A percentile compares a stretch with the other conserved stretches of the same genome.
Evolutionary conservation across 2,797 vertebrate genomes (phyloP).

Genomic region (Microchirus variegatus): DNA sequence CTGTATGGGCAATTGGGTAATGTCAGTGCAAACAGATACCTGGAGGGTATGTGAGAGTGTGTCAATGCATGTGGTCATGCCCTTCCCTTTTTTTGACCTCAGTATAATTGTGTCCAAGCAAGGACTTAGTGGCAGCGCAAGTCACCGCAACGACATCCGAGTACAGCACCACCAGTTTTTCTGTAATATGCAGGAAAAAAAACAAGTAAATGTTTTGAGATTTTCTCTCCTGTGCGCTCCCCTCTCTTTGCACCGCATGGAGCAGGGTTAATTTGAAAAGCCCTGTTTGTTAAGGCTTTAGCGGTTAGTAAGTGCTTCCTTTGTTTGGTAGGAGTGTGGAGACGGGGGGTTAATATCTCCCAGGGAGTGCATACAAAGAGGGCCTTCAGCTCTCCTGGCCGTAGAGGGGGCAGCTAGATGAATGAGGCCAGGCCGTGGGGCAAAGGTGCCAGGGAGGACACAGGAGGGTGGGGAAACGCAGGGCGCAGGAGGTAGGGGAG

Average conservation of each 20-base stretch:
- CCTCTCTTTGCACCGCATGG: conserved; percentile 65
- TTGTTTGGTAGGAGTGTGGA: conserved; percentile 76
- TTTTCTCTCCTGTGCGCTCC: conserved; percentile 60
- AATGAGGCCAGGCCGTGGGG: conserved; percentile 72
- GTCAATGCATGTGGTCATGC: background rate
- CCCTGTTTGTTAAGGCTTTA: conserved; percentile 83
- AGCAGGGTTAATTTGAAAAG: conserved; percentile 80
- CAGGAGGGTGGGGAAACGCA: conserved; percentile 61
- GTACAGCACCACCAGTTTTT: conserved; percentile 56
- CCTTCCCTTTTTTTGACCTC: background rate
- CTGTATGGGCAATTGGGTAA: background rate
- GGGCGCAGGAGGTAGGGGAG: conserved; percentile 59
- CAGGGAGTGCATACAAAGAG: conserved; percentile 80
- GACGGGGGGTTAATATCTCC: conserved; percentile 82
- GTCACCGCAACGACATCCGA: conserved; percentile 40
- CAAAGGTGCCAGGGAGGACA: conserved; percentile 79
- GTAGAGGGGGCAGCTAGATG: conserved; percentile 73
- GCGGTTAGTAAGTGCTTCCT: conserved; percentile 84
- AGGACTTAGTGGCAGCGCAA: conserved; percentile 10
- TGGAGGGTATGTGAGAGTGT: conserved; percentile 12
- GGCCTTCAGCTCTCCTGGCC: conserved; percentile 80
- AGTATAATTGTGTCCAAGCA: conserved; percentile 9
- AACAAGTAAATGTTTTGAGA: conserved; percentile 70
- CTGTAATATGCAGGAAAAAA: conserved; percentile 72
- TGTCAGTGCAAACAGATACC: conserved; percentile 1